These are phyloP conservation scores for Lepidothrix coronata DNA, from an alignment of 2,113 vertebrate species.

Conservation along the genomic window DNA sequence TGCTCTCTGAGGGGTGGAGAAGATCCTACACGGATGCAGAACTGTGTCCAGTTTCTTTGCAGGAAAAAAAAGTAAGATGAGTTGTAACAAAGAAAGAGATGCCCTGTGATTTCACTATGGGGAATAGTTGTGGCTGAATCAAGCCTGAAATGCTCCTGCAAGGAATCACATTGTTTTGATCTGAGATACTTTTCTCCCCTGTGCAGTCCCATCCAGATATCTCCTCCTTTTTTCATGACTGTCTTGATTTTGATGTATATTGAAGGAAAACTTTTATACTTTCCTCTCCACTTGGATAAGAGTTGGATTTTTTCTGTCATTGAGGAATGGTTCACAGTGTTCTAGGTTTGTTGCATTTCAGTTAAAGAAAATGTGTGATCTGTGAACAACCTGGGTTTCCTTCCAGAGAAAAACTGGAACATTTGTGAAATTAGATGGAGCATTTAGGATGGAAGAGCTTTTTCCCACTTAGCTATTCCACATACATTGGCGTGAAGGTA, in stretches of 20 bases:
- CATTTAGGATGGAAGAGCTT: not conserved
- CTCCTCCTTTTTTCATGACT: not conserved
- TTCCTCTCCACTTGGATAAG: not conserved
- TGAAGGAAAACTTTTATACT: not conserved
- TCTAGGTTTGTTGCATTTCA: not conserved
- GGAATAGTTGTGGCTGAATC: not conserved
- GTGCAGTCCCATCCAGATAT: not conserved
- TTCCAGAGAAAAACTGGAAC: not conserved
- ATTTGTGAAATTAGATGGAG: not conserved
- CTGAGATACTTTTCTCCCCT: not conserved
- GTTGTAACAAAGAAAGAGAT: not conserved
- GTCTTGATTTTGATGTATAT: not conserved
- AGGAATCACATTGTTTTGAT: not conserved
- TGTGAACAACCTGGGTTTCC: not conserved
- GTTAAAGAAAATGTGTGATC: not conserved
- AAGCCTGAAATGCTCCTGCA: not conserved
- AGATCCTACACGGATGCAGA: not conserved
- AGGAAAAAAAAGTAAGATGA: not conserved
- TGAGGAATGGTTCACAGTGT: not conserved
- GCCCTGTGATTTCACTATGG: not conserved
- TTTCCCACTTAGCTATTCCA: not conserved
- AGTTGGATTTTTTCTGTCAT: not conserved
- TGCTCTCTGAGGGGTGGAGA: not conserved
- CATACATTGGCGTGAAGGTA: not conserved
- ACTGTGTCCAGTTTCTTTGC: not conserved